Evolutionary conservation across 2,113 vertebrate genomes (phyloP).

Genomic region (zebrafish (Danio rerio)): GRCz12tu NC_133184.1:28805501-28806000

Average conservation of each 20-base stretch:
- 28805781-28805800: conserved; percentile 49
- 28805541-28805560: background rate
- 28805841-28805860: conserved; percentile 67
- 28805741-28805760: conserved; percentile 20
- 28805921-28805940: conserved; percentile 54
- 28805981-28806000: conserved; percentile 42
- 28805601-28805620: conserved; percentile 8
- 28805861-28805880: conserved; percentile 70
- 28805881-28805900: conserved; percentile 59
- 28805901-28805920: conserved; percentile 41
- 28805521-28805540: background rate
- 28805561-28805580: background rate
- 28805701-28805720: conserved; percentile 21
- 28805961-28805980: conserved; percentile 49
- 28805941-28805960: conserved; percentile 43
- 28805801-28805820: conserved; percentile 60
- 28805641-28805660: conserved; percentile 39
- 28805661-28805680: conserved; percentile 22
- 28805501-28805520: conserved; percentile 62
- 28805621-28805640: conserved; percentile 25
- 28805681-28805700: conserved; percentile 25
- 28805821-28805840: conserved; percentile 59
- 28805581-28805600: conserved; percentile 19
- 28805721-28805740: conserved; percentile 31
- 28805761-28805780: conserved; percentile 10